Evolutionary conservation across 2,113 vertebrate species (phyloP).

Genomic region (Myxocyprinus asiaticus): DNA sequence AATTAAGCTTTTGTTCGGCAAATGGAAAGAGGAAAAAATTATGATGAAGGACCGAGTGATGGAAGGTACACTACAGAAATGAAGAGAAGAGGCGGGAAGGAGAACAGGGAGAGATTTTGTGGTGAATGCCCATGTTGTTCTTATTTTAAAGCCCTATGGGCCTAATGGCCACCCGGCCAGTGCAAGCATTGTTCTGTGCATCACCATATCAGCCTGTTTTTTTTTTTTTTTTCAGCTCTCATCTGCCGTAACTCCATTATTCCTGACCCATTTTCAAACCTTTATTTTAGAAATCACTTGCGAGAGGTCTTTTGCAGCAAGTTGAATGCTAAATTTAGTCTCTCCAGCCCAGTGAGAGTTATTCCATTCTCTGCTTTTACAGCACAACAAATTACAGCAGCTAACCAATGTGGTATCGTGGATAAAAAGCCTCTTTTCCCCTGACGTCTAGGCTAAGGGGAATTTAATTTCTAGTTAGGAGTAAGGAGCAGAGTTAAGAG

Average conservation of each 20-base stretch:
- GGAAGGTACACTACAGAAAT: constrained; percentile 40
- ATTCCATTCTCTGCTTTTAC: constrained; percentile 8
- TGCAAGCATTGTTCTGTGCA: neutral
- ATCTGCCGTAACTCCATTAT: neutral
- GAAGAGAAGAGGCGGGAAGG: neutral
- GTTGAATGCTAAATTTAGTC: constrained; percentile 40
- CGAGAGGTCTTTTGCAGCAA: constrained; percentile 13
- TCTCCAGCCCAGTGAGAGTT: constrained; percentile 12
- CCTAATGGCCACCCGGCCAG: neutral
- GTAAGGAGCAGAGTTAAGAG: neutral
- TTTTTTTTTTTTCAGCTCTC: neutral
- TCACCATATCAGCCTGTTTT: neutral
- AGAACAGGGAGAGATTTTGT: constrained; percentile 37
- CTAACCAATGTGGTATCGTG: neutral
- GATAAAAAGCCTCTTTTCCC: neutral
- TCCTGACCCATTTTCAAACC: constrained; percentile 25
- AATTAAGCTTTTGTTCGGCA: constrained; percentile 52
- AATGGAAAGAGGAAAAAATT: constrained; percentile 41
- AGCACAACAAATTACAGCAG: neutral
- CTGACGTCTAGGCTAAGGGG: neutral
- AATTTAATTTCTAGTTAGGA: constrained; percentile 6
- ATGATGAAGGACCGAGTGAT: neutral
- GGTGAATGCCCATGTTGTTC: constrained; percentile 33
- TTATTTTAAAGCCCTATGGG: constrained; percentile 6
- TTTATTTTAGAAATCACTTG: constrained; percentile 33